phyloP scores from a whole-genome alignment of 2,797 vertebrate genomes.

The Falco novaeseelandiae region DNA sequence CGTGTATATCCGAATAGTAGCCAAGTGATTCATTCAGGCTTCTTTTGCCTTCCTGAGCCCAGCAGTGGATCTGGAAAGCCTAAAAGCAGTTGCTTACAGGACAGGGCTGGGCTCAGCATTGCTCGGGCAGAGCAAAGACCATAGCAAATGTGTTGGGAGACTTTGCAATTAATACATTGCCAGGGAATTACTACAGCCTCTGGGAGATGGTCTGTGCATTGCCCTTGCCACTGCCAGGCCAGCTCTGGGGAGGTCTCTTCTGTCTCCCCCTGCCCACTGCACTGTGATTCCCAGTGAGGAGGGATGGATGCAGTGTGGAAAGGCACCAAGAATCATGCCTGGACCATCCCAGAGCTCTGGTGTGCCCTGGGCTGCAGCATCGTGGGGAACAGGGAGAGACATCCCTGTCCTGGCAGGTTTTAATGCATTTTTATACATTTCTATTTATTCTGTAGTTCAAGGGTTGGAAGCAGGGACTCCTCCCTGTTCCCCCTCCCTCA shows the following conservation, averaged over 20 bases:
- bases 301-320: neutral
- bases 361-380: neutral
- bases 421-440: neutral
- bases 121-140: neutral
- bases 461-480: neutral
- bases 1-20: fast-evolving
- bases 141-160: fast-evolving
- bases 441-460: neutral
- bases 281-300: neutral
- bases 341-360: neutral
- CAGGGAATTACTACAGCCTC: fast-evolving
- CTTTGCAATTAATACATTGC: fast-evolving
- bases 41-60: neutral
- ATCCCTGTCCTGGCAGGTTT: neutral
- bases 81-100: fast-evolving
- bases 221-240: neutral
- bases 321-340: fast-evolving
- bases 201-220: fast-evolving
- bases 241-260: neutral
- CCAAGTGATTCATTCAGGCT: neutral
- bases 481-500: too few species aligned
- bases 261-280: neutral
- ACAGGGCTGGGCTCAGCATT: neutral
- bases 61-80: neutral
- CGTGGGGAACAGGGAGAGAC: fast-evolving